Percentiles rank a stretch among this genome's conserved stretches.
These are phyloP conservation scores for Spodoptera littoralis DNA, from an alignment of 2,888 invertebrate genomes.

Conservation along the genomic window DNA sequence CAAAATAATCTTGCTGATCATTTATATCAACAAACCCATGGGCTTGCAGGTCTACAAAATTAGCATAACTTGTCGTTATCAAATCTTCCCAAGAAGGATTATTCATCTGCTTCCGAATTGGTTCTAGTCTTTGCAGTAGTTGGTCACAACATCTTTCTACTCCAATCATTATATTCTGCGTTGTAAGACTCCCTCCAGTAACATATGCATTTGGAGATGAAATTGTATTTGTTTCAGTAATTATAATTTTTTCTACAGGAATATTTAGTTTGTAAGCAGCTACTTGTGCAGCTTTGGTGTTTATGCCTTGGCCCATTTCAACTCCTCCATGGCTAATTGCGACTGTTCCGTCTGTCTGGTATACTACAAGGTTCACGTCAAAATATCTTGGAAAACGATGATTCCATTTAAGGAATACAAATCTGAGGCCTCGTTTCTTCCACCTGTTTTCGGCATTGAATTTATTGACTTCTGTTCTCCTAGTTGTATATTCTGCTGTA, in stretches of 20 bases:
- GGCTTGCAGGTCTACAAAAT: constrained; percentile 60
- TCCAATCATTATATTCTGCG: constrained; percentile 89
- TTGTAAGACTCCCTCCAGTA: constrained; percentile 91
- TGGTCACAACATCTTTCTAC: constrained; percentile 82
- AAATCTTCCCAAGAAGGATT: constrained; percentile 84
- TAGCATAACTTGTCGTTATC: constrained; percentile 78
- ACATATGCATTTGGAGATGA: constrained; percentile 89
- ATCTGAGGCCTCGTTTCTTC: constrained; percentile 91
- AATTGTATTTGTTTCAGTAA: constrained; percentile 90
- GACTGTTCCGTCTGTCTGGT: constrained; percentile 88
- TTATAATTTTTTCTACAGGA: constrained; percentile 89
- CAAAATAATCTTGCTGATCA: constrained; percentile 57
- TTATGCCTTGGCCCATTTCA: constrained; percentile 92
- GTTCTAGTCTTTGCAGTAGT: constrained; percentile 77
- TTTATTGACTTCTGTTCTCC: constrained; percentile 79
- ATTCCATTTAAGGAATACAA: constrained; percentile 89
- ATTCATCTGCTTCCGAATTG: constrained; percentile 69
- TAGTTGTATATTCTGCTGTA: constrained; percentile 74
- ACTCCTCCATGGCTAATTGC: constrained; percentile 90
- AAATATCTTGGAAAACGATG: constrained; percentile 51
- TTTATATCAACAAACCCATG: constrained; percentile 55
- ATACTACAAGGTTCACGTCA: constrained; percentile 39
- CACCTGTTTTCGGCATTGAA: constrained; percentile 91
- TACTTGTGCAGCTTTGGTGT: constrained; percentile 91
- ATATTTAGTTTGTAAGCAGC: constrained; percentile 90